Evolutionary conservation across 2,888 invertebrate genomes (phyloP), one percentile per base, ranked within the genome.

Genomic region (Nomada hirtipes): DNA sequence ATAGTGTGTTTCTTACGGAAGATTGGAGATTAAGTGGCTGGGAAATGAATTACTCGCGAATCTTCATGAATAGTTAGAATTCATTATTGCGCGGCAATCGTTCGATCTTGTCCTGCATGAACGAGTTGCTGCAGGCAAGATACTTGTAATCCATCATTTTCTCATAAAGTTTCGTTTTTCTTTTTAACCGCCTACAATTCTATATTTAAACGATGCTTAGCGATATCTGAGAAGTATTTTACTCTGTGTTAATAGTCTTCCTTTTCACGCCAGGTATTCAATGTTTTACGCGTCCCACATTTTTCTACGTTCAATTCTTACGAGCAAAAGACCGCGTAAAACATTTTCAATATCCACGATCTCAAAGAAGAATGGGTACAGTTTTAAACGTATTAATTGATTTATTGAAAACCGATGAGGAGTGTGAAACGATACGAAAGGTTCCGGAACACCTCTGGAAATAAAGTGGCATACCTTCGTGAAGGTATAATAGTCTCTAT

Each of bases 1-100:
- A 50, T 68, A 57, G 26, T n/a, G 11, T 7, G 3, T 18, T 42
- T 29, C 73, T 81, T 79, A 72, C 63, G 80, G 59, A 79, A 81
- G 47, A 36, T 23, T 18, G 29, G 11, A 63, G 53, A 80, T 44
- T 36, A 79, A 57, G 44, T 57, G 36, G 52, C 29, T 26, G 42
- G 57, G n/a, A 63, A 68, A 63, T 67, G 55, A 13, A 52, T 29
- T 77, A 44, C 15, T 29, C 23, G 42, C n/a, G 79, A 60, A 65
- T 71, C 47, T 11, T 26, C 50, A 50, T 50, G 60, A 67, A 71
- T 70, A 78, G 18, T 20, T n/a, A 55, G 53, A 29, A 59, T 36
- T 20, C 18, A 1, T 59, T 18, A 47, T 64, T 26, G 50, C 42
- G n/a, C 13, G 23, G 23, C 50, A 57, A 53, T 26, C 47, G 13